These are phyloP conservation scores for Leptosomus discolor DNA, from an alignment of 2,113 vertebrate genomes.

Conservation along the genomic window DNA sequence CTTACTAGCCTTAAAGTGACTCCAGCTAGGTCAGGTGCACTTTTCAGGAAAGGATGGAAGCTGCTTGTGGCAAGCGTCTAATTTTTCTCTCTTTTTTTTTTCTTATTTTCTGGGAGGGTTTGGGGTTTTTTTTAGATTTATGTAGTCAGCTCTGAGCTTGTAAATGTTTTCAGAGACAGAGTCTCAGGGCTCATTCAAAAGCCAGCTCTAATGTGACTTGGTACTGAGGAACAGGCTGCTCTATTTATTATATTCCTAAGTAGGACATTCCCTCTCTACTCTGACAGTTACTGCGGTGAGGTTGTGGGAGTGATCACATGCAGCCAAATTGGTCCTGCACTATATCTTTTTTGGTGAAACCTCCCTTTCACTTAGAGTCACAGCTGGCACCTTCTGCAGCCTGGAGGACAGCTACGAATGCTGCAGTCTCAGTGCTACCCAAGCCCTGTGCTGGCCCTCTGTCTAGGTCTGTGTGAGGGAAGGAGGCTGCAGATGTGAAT, in stretches of 20 bases:
- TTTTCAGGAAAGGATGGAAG: neutral
- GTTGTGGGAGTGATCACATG: accelerated
- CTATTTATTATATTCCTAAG: neutral
- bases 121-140: neutral
- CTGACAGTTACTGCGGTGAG: neutral
- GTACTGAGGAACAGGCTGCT: neutral
- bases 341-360: neutral
- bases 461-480: neutral
- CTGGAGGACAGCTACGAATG: neutral
- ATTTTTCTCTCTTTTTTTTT: neutral
- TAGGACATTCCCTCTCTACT: neutral
- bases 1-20: neutral
- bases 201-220: neutral
- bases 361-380: neutral
- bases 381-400: neutral
- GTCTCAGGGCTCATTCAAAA: neutral
- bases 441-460: neutral
- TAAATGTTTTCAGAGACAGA: neutral
- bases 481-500: neutral
- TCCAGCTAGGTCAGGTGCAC: neutral
- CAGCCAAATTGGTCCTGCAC: neutral
- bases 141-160: neutral
- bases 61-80: accelerated
- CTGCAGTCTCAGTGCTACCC: neutral
- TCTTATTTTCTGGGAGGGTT: neutral